These are phyloP conservation scores for Spermophilus dauricus DNA, from an alignment of 2,113 vertebrate genomes.

Conservation along the genomic window DNA sequence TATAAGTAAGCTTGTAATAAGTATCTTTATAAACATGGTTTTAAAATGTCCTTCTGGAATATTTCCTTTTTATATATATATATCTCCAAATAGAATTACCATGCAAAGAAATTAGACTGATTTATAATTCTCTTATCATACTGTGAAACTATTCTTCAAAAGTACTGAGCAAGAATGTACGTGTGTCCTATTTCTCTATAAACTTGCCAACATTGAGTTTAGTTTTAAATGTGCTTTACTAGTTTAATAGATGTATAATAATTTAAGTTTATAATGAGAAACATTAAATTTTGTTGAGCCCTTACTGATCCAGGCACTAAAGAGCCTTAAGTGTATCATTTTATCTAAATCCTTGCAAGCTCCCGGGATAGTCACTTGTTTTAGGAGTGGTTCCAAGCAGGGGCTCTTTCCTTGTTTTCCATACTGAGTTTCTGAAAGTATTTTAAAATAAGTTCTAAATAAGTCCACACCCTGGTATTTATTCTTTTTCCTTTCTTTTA, in stretches of 20 bases:
- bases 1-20: not conserved
- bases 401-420: not conserved
- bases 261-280: constrained; percentile 19
- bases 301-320: not conserved
- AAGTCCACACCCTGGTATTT: not conserved
- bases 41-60: not conserved
- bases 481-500: not conserved
- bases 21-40: not conserved
- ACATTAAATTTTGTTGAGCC: not conserved
- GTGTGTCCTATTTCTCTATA: not conserved
- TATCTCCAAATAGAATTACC: not conserved
- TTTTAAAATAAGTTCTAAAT: not conserved
- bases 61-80: not conserved
- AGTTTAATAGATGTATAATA: not conserved
- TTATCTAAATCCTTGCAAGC: not conserved
- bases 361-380: not conserved
- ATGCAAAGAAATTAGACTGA: not conserved
- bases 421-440: not conserved
- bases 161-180: not conserved
- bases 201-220: not conserved
- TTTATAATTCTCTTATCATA: not conserved
- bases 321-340: no score
- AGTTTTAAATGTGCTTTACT: not conserved
- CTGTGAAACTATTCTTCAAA: not conserved
- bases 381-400: not conserved